These are phyloP conservation scores for Charanyca ferruginea DNA, from an alignment of 2,888 invertebrate species.

Conservation along the genomic window DNA sequence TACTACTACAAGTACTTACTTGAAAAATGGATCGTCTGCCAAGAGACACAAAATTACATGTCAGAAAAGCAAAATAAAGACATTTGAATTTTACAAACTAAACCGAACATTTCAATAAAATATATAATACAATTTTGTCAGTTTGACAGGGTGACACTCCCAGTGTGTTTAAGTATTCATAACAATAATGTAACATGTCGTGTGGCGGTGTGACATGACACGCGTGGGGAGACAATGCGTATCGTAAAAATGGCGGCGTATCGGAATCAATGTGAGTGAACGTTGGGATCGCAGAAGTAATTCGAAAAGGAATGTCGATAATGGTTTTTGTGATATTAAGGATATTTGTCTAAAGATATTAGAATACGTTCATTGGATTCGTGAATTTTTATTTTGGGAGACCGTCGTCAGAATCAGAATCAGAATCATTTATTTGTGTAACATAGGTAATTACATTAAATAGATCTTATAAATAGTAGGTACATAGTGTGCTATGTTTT, in stretches of 20 bases:
- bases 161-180: constrained; percentile 49
- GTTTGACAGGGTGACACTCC: constrained; percentile 19
- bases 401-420: too few species aligned
- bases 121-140: constrained; percentile 36
- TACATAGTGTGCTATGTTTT: too few species aligned
- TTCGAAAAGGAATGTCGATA: constrained; percentile 12
- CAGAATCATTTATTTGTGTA: too few species aligned
- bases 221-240: constrained; percentile 23
- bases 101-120: constrained; percentile 27
- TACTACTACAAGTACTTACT: too few species aligned
- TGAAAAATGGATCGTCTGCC: background rate
- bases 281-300: constrained; percentile 10
- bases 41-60: background rate
- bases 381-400: too few species aligned
- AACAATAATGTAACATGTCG: constrained; percentile 28
- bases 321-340: background rate
- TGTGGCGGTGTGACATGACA: constrained; percentile 23
- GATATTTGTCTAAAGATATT: too few species aligned
- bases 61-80: background rate
- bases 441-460: too few species aligned
- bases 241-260: constrained; percentile 18
- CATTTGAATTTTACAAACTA: background rate
- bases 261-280: constrained; percentile 9
- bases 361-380: too few species aligned
- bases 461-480: too few species aligned